A percentile compares a stretch with the other conserved stretches of the same genome.
These are phyloP conservation scores for Kuschelorhynchus macadamiae DNA, from an alignment of 2,888 invertebrate species.

Conservation along the genomic window DNA sequence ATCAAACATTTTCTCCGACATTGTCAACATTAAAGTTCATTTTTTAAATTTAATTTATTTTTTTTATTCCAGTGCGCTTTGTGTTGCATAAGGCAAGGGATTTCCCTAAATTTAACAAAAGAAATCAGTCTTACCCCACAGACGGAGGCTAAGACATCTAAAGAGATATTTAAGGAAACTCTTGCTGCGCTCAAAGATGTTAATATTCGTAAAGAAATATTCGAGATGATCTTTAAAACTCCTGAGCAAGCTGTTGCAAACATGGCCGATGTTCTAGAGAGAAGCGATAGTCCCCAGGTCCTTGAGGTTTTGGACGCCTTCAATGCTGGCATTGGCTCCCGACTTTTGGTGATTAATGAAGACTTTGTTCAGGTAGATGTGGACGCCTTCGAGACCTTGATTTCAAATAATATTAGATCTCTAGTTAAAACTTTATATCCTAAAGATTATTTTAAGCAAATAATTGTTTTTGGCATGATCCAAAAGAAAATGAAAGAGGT, in stretches of 20 bases:
- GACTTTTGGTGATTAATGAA: conserved; percentile 10
- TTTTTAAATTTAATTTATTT: too few relatives aligned
- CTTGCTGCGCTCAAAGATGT: not conserved
- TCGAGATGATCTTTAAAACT: not conserved
- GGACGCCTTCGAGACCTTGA: not conserved
- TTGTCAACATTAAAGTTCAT: too few relatives aligned
- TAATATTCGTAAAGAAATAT: not conserved
- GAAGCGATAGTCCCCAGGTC: not conserved
- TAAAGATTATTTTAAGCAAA: not conserved
- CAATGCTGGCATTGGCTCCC: conserved; percentile 3
- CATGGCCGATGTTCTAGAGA: not conserved
- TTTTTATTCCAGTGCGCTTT: conserved; percentile 10
- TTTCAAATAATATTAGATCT: not conserved
- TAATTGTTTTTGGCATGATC: not conserved
- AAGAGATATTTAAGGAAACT: conserved; percentile 5
- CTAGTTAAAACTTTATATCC: not conserved
- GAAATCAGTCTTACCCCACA: not conserved
- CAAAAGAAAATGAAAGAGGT: not conserved
- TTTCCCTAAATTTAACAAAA: too few relatives aligned
- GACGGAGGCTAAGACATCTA: not conserved
- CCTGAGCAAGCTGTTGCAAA: not conserved
- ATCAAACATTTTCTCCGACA: too few relatives aligned
- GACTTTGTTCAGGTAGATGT: conserved; percentile 3
- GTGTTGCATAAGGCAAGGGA: not conserved
- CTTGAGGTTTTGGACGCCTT: conserved; percentile 4